Percentiles rank a stretch among this genome's conserved stretches.
These are phyloP conservation scores for Meloidogyne chitwoodi DNA, from an alignment of 1,140 invertebrate species.

Conservation along the genomic window DNA sequence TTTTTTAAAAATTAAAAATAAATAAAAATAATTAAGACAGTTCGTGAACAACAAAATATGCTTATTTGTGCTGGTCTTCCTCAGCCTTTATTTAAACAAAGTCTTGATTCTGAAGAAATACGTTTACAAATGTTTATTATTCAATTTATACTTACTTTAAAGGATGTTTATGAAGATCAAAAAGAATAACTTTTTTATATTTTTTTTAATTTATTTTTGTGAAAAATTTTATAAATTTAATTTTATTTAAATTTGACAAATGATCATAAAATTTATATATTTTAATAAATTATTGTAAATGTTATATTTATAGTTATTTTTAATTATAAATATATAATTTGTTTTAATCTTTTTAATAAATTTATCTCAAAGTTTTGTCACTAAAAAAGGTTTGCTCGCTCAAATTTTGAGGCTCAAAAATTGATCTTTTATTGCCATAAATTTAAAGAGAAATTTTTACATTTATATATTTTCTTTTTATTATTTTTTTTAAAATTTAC, in stretches of 20 bases:
- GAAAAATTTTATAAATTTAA: too few relatives aligned
- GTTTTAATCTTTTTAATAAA: too few relatives aligned
- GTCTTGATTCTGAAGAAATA: conserved; percentile 1
- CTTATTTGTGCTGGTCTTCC: conserved; percentile 14
- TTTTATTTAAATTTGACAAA: too few relatives aligned
- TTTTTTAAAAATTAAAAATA: not conserved
- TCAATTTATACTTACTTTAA: conserved; percentile 16
- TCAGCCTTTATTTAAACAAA: conserved; percentile 10
- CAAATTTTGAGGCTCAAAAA: not conserved
- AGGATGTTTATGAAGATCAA: conserved; percentile 26
- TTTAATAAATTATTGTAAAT: too few relatives aligned
- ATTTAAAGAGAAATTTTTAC: not conserved
- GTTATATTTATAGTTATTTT: too few relatives aligned
- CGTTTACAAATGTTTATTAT: conserved; percentile 17
- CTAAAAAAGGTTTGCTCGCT: not conserved
- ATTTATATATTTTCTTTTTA: not conserved
- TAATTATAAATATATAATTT: too few relatives aligned
- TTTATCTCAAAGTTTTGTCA: too few relatives aligned
- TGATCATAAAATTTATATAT: too few relatives aligned
- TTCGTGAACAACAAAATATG: conserved; percentile 10
- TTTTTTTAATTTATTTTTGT: too few relatives aligned
- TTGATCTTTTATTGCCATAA: not conserved
- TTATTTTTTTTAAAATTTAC: not conserved
- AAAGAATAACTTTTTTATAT: not conserved
- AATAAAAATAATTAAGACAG: not conserved